Evolutionary conservation across 2,113 vertebrate species (phyloP), one percentile per base, ranked within the genome.

Genomic region (Ciconia stormi): DNA sequence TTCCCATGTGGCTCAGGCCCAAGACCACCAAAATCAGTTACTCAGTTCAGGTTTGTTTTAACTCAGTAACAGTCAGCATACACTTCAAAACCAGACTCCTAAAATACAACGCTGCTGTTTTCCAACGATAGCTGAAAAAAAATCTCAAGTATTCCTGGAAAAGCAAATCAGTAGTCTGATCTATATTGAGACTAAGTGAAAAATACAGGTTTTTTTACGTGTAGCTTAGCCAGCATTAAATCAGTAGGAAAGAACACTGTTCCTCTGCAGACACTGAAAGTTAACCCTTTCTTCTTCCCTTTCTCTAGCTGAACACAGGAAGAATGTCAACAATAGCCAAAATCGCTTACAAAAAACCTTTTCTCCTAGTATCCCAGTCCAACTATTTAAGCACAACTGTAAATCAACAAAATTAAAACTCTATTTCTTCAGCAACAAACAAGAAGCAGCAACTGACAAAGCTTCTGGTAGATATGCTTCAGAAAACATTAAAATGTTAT

Each of bases 131-230:
- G 63, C 25, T 86, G 46, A 55, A 85, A 87, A 94, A 34, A 9
- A 50, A 34, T 44, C 34, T 72, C 58, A 69, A 67, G 88, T 18
- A 49, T 94, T 95, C 84, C 74, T 80, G 62, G 87, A 96, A 95
- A 96, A 88, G 81, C 73, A 93, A 89, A 85, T 80, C 65, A 65
- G 92, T 40, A 94, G 61, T 69, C 55, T 82, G 73, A 72, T n/a
- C 87, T 96, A 94, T 90, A 87, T 80, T 91, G 91, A 93, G 87
- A 53, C 10, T 15, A 94, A 91, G 73, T 62, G 78, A 93, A 96
- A 96, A 94, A 90, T 80, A 82, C 46, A 65, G 25, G 11, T 0
- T 71, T 78, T 90, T 90, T 77, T 12, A 71, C 4, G 7, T 36
- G 46, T n/a, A 73, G 36, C 58, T 61, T 73, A 80, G 89, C n/a